These are phyloP conservation scores for Limnephilus marmoratus DNA, from an alignment of 2,888 invertebrate species.

Conservation along the genomic window DNA sequence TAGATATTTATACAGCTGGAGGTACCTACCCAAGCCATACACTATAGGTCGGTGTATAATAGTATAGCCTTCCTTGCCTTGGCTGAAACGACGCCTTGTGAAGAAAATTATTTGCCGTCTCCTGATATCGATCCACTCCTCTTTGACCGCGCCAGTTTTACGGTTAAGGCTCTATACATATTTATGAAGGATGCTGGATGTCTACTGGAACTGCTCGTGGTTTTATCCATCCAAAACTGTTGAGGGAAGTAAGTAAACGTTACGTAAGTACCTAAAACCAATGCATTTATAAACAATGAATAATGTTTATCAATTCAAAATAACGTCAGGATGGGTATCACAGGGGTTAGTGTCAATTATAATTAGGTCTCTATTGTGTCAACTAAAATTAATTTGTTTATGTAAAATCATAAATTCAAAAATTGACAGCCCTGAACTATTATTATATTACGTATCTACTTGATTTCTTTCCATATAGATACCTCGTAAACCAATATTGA, in stretches of 20 bases:
- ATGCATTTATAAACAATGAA: neutral
- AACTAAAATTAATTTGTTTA: too few species aligned
- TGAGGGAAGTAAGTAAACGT: neutral
- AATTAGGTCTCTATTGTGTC: too few species aligned
- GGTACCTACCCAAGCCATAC: neutral
- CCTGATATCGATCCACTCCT: constrained; percentile 13
- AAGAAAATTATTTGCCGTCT: constrained; percentile 32
- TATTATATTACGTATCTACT: too few species aligned
- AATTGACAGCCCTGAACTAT: too few species aligned
- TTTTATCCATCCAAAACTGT: neutral
- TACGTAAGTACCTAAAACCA: neutral
- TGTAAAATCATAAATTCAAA: too few species aligned
- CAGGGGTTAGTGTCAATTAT: too few species aligned
- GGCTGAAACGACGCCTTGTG: constrained; percentile 16
- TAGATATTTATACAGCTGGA: neutral
- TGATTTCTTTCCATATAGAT: too few species aligned
- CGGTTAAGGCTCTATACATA: constrained; percentile 8
- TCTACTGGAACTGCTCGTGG: neutral
- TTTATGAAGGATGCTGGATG: neutral
- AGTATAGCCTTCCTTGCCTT: neutral
- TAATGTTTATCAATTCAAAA: too few species aligned
- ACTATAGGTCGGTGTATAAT: neutral
- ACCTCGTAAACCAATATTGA: too few species aligned
- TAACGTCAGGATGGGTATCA: too few species aligned
- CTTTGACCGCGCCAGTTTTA: constrained; percentile 26